phyloP scores from a whole-genome alignment of 2,888 invertebrate species.

The Portevinia maculata region DNA sequence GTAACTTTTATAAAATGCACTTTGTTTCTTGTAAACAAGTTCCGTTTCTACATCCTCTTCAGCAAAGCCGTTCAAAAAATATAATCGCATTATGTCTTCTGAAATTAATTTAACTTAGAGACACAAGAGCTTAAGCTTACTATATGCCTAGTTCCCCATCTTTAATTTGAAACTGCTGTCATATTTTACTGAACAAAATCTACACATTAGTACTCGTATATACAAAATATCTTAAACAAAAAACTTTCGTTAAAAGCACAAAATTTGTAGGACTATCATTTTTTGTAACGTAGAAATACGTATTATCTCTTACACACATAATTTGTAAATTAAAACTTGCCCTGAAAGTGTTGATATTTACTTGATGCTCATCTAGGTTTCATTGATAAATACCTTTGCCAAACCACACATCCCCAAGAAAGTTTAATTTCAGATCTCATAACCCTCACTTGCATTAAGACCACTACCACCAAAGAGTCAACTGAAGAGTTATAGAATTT shows the following conservation, averaged over 20 bases:
- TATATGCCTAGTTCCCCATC: neutral
- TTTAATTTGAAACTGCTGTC: constrained; percentile 40
- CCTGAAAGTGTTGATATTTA: too few species aligned
- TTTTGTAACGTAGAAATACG: too few species aligned
- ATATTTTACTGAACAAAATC: too few species aligned
- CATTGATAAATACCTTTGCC: constrained; percentile 44
- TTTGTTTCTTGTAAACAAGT: too few species aligned
- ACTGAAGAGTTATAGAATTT: constrained; percentile 8
- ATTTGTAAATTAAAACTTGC: neutral
- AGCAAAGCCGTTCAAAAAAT: too few species aligned
- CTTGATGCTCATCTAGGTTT: constrained; percentile 34
- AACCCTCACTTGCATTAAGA: constrained; percentile 18
- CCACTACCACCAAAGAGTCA: constrained; percentile 18
- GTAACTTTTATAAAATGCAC: too few species aligned
- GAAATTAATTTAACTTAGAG: constrained; percentile 36
- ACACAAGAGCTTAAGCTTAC: constrained; percentile 10
- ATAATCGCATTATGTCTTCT: neutral
- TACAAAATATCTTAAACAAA: too few species aligned
- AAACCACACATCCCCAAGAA: constrained; percentile 22
- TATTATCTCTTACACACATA: constrained; percentile 10
- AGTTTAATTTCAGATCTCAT: constrained; percentile 44
- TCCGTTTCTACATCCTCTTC: too few species aligned
- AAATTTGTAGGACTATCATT: too few species aligned
- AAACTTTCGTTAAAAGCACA: too few species aligned
- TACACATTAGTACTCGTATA: too few species aligned